A percentile compares a stretch with the other conserved stretches of the same genome.
These are phyloP conservation scores for Cardiocondyla obscurior DNA, from an alignment of 1,140 invertebrate species.

Conservation along the genomic window DNA sequence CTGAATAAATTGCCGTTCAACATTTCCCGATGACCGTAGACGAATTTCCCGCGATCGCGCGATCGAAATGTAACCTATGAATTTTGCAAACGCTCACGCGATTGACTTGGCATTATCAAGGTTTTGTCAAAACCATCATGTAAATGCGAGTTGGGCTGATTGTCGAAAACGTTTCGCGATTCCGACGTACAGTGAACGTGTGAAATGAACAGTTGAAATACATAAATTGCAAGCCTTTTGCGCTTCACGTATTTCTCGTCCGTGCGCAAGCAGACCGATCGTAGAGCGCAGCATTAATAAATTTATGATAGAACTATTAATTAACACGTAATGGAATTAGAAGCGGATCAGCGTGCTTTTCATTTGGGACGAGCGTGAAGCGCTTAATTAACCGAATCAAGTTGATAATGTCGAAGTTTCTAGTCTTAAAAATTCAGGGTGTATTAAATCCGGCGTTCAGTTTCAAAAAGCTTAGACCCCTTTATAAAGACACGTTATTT, in stretches of 20 bases:
- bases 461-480: conserved; percentile 36
- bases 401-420: conserved; percentile 15
- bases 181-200: background rate
- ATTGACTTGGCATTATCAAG: conserved; percentile 19
- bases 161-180: background rate
- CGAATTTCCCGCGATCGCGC: background rate
- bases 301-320: conserved; percentile 16
- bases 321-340: conserved; percentile 32
- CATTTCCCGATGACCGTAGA: background rate
- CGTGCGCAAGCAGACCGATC: conserved; percentile 1
- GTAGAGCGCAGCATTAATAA: conserved; percentile 16
- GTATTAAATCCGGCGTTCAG: background rate
- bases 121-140: background rate
- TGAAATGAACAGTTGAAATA: background rate
- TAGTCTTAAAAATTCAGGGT: conserved; percentile 40
- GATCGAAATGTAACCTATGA: background rate
- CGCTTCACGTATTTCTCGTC: background rate
- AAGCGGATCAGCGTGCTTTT: conserved; percentile 41
- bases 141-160: background rate
- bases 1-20: conserved; percentile 10
- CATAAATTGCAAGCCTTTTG: background rate
- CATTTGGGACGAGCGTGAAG: conserved; percentile 18
- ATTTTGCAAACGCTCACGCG: background rate
- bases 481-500: no score
- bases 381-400: conserved; percentile 19